Base-by-base conservation (phyloP, 2,797 vertebrate species). In the Clamator glandarius region DNA sequence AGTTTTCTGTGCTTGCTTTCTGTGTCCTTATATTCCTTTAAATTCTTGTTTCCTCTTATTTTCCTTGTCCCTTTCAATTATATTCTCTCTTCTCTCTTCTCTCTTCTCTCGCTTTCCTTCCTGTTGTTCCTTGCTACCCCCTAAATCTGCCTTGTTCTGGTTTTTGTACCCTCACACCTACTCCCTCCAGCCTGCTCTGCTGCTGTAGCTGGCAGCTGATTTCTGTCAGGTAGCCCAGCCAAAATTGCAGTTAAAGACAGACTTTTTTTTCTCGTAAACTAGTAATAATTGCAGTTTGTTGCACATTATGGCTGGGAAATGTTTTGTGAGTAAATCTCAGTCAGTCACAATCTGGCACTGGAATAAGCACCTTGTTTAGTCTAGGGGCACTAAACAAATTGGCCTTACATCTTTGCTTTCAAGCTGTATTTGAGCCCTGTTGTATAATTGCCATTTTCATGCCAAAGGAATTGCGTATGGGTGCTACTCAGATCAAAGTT, bases 361-460 rank as follows among this genome's bases (percentile, higher is more conserved):
- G 83, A 88, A 92, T 84, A 95, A 91, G 70, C 85, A 92, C 80
- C 85, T 90, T 93, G 94, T 96, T 94, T 95, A 93, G 95, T 96
- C 95, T 95, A 68, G 87, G 86, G 61, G 59, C 79, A 66, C 83
- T 58, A 89, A 90, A 89, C 86, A 95, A 96, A 95, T 93, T 68
- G 44, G 83, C 78, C 89, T 95, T 91, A 85, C 78, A 70, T 92
- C 88, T 92, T 82, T 80, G 57, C 95, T 96, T 96, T 93, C 89
- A 96, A 95, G 78, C 61, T 88, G 69, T 84, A 86, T 91, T 91
- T 84, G 87, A 94, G 85, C 67, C 7, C 19, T 64, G 87, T 91
- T 94, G 78, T 93, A 84, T 92, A 96, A 95, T 85, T 95, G 81
- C 90, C 67, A 74, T 95, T 96, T 92, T 66, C 80, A 52, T 95